Evolutionary conservation across 2,797 vertebrate species (phyloP), one percentile per base, ranked within the genome.

Genomic region (Sebastes oblongus): DNA sequence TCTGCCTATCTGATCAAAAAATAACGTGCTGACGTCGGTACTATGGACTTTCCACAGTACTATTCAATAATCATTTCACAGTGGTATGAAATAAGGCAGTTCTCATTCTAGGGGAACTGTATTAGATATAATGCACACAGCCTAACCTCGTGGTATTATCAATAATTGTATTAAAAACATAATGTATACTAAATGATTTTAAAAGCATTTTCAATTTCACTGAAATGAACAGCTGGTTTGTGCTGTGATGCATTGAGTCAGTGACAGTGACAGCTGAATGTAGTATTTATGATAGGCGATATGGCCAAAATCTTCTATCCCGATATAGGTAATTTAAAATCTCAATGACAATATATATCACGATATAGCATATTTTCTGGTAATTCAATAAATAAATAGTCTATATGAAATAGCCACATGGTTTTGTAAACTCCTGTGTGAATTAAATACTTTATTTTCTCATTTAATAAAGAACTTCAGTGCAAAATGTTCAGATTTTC

Each of bases 21-120:
- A 75, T 32, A 83, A 70, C 42, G 13, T 80, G 76, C 81, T 83
- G 82, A 88, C 55, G 36, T 80, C 59, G 6, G 60, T 68, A 25
- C 55, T 32, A 29, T 78, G 67, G 65, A 66, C 9, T 29, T 66
- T 39, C 66, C 25, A 5, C 39, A 27, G 13, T 24, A 4, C 14
- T 4, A 60, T 81, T 77, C 54, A 65, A 70, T 36, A 71, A 79
- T 52, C 67, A 60, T 66, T 70, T 72, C 61, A 84, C 46, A 18
- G 54, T 24, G 54, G 42, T 30, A 60, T 73, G 69, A 59, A 75
- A 84, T 27, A 7, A 60, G 50, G 8, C 32, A 2, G 46, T 50
- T 50, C 46, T 50, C 27, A 50, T 25, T 60, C 29, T 30, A 6
- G 9, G 52, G 36, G 20, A 59, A 39, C 18, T 42, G 13, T 72